A percentile compares a stretch with the other conserved stretches of the same genome.
Evolutionary conservation across 2,797 vertebrate species (phyloP).

Genomic region (Etheostoma perlongum): DNA sequence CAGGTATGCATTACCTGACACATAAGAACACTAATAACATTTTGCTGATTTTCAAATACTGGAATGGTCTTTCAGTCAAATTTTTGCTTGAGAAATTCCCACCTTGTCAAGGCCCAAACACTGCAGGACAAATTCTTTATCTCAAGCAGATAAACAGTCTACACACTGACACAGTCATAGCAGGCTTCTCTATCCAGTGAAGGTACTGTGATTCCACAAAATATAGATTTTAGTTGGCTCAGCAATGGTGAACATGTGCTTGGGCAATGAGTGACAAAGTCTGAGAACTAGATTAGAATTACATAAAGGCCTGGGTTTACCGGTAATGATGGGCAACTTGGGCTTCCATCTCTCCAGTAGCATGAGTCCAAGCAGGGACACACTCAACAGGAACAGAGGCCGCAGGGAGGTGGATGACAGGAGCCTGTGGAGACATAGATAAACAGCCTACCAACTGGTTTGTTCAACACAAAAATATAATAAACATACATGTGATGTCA

Average conservation of each 20-base stretch:
- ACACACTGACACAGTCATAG: neutral
- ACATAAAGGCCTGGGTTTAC: constrained; percentile 70
- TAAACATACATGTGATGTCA: neutral
- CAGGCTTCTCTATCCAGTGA: neutral
- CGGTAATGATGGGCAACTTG: constrained; percentile 85
- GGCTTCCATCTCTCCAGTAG: constrained; percentile 95
- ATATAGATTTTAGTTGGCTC: neutral
- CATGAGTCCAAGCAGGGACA: constrained; percentile 90
- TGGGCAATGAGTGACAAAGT: constrained; percentile 19
- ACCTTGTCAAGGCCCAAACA: no score
- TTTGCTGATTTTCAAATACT: neutral
- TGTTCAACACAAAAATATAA: neutral
- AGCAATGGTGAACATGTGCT: neutral
- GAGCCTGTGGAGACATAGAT: constrained; percentile 83
- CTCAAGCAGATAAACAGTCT: neutral
- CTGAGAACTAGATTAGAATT: neutral
- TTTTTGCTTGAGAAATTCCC: neutral
- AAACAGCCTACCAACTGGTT: neutral
- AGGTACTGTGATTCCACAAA: neutral
- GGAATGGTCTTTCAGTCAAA: neutral
- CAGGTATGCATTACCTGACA: neutral
- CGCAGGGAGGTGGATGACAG: constrained; percentile 93
- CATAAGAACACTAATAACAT: neutral
- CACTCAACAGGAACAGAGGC: constrained; percentile 92
- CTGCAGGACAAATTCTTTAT: no score